Evolutionary conservation across 1,140 invertebrate genomes (phyloP), one percentile per base, ranked within the genome.

Genomic region (Latrodectus geometricus): DNA sequence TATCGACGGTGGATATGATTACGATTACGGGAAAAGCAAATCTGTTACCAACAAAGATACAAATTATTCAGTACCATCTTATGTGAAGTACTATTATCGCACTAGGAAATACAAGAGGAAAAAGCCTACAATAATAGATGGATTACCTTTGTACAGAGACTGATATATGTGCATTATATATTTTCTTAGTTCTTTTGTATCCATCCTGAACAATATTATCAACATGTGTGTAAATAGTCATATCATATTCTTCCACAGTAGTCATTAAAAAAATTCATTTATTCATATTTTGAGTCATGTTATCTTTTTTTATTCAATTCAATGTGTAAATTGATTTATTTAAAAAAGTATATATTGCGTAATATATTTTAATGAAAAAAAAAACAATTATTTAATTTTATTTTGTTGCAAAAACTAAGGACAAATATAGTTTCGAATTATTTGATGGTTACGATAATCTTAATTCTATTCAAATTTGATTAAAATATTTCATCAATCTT

Each of bases 1-100:
- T 74, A 78, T 86, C 15, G 83, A 86, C 17, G 83, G 83, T 15
- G 83, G 83, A 20, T 86, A 52, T 23, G 21, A 86, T 15, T 86
- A 86, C 9, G 83, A 86, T 21, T 86, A 86, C 15, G 83, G 83
- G 3, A 56, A 78, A 56, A 15, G 77, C 17, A 20, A 74, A 56
- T 49, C 50, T 9, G 49, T 52, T 4, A n/a, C 48, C 21, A 61
- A 85, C 14, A 48, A 56, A 11, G 49, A 48, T 15, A n/a, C 56
- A 0, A 9, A 11, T 4, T 20, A 49, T 4, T 23, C 20, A 56
- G 75, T 35, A 9, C 74, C 83, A 7, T 66, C 74, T 7, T 86
- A 86, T 49, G 48, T 65, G 14, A 77, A 86, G n/a, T 86, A 86
- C 20, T 11, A 0, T 14, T 17, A 61, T 61, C 77, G 77, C 11